A percentile compares a stretch with the other conserved stretches of the same genome.
Conservation (phyloP, 2,797 vertebrate species). For the Lacerta viridis region DNA sequence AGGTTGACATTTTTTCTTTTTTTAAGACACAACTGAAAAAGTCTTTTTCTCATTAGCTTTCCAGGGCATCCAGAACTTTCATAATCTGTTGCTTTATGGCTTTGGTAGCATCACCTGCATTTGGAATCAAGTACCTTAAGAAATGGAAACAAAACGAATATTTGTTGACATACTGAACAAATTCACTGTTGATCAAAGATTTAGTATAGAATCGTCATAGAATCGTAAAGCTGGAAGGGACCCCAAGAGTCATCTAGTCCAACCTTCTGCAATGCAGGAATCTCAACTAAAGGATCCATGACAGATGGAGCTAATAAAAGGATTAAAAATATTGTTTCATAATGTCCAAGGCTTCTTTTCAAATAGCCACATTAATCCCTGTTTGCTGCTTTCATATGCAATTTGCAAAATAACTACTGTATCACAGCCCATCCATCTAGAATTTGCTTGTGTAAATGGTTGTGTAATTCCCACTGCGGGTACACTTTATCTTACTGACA, state of each 20-base stretch:
- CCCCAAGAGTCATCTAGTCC: no score
- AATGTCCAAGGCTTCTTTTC: not conserved
- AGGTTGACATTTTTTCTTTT: conserved; percentile 65
- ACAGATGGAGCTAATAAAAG: no score
- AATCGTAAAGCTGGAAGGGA: no score
- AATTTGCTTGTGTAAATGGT: not conserved
- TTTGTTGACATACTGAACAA: conserved; percentile 34
- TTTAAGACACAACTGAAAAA: conserved; percentile 65
- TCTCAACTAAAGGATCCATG: no score
- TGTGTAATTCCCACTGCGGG: not conserved
- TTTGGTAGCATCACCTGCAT: conserved; percentile 98
- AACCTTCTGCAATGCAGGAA: no score
- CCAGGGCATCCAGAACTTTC: conserved; percentile 97
- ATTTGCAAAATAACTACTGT: not conserved
- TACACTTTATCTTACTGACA: not conserved
- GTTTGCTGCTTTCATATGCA: not conserved
- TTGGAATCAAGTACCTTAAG: conserved; percentile 95
- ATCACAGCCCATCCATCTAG: not conserved
- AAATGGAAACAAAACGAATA: conserved; percentile 26
- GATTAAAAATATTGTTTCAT: not conserved
- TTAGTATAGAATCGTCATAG: no score
- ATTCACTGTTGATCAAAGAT: not conserved
- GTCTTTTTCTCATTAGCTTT: conserved; percentile 88
- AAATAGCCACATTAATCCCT: not conserved
- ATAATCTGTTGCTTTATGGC: conserved; percentile 99